A percentile compares a stretch with the other conserved stretches of the same genome.
phyloP scores from a whole-genome alignment of 2,888 invertebrate species.

The Auanema freiburgensis region DNA sequence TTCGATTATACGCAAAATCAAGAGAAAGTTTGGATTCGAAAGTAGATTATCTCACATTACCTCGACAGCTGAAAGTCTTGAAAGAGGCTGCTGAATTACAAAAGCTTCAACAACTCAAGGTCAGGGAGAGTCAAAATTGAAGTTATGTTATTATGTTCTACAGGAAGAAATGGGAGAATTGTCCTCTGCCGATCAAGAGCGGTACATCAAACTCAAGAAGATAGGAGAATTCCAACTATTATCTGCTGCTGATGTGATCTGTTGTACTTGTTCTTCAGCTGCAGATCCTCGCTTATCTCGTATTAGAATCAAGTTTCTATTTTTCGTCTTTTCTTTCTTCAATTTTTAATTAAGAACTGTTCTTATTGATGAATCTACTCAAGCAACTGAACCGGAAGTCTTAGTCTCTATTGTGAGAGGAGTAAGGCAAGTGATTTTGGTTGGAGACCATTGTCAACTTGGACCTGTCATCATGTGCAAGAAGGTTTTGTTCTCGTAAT shows the following conservation, averaged over 20 bases:
- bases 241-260: constrained; percentile 91
- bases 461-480: constrained; percentile 97
- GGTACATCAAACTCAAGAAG: constrained; percentile 70
- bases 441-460: constrained; percentile 97
- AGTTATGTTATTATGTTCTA: constrained; percentile 19
- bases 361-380: constrained; percentile 67
- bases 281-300: constrained; percentile 91
- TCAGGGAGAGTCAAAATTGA: constrained; percentile 18
- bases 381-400: constrained; percentile 67
- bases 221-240: constrained; percentile 35
- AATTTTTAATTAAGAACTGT: constrained; percentile 44
- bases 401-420: constrained; percentile 98
- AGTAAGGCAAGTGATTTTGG: constrained; percentile 91
- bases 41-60: constrained; percentile 91
- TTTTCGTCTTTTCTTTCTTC: background rate
- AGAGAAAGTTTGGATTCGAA: constrained; percentile 97
- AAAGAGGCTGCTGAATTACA: constrained; percentile 89
- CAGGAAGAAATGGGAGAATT: constrained; percentile 93
- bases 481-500: constrained; percentile 20
- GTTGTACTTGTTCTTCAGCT: constrained; percentile 97
- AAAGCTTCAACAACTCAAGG: constrained; percentile 88
- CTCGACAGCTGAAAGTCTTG: constrained; percentile 93
- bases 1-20: constrained; percentile 93
- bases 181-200: constrained; percentile 89
- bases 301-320: constrained; percentile 71